Evolutionary conservation across 2,113 vertebrate genomes (phyloP).

Genomic region (Xenus cinereus): DNA sequence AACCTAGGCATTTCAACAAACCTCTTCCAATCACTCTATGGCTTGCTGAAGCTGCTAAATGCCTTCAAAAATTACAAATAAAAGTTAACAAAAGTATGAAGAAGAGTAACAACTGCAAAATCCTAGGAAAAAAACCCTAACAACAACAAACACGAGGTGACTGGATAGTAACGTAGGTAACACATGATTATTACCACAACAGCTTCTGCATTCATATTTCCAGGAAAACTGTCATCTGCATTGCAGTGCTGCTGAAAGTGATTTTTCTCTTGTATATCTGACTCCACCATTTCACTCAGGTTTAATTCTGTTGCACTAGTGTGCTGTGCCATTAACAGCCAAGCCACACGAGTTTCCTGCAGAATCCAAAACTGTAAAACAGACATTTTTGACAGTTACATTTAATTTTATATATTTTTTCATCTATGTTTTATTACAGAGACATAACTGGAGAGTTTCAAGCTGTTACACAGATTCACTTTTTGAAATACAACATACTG

Average conservation of each 20-base stretch:
- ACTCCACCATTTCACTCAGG: not conserved
- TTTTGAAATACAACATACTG: not conserved
- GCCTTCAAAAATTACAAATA: not conserved
- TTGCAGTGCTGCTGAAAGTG: not conserved
- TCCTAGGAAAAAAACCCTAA: accelerated
- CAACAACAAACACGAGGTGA: not conserved
- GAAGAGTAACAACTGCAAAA: not conserved
- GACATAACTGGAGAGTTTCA: not conserved
- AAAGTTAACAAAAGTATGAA: not conserved
- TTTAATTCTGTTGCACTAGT: not conserved
- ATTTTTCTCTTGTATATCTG: not conserved
- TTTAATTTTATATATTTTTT: not conserved
- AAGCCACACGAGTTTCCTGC: not conserved
- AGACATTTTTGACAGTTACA: not conserved
- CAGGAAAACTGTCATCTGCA: not conserved
- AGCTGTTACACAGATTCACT: not conserved
- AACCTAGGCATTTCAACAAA: not conserved
- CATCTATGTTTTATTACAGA: not conserved
- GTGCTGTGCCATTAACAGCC: not conserved
- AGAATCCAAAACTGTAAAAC: not conserved
- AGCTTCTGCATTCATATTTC: not conserved
- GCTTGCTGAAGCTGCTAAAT: not conserved
- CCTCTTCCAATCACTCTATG: not conserved
- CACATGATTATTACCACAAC: not conserved
- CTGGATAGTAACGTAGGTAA: not conserved